Base-by-base conservation (phyloP, 2,888 invertebrate species). In the Tricholauxania praeusta region DNA sequence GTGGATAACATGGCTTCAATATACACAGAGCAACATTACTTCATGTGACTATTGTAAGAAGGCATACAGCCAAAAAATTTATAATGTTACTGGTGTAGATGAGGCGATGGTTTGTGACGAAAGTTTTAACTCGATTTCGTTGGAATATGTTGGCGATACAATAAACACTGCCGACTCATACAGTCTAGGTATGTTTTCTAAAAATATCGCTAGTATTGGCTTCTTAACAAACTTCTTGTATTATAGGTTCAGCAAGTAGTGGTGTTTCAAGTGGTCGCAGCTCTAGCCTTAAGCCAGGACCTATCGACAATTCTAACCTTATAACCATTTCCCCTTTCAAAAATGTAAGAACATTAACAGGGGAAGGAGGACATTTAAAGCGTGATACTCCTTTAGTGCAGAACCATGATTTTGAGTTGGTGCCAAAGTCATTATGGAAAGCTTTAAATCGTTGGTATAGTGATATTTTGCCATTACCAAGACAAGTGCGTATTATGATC, bases 341-440 rank as follows among this genome's bases (percentile, higher is more conserved):
- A 88, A 93, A 89, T 89, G 91, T 93, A 22, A 90, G 91, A 59
- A 93, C 94, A 1, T 88, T 96, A 77, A 97, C 96, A 3, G 95
- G 95, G 69, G 97, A 97, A 89, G 96, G 96, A 76, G 96, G 96
- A 0, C 91, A 93, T 81, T 88, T 97, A 75, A 93, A 93, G 77
- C 89, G 91, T 53, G 93, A 93, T 86, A 90, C 91, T 39, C 91
- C 93, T 53, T 88, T 96, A 73, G 90, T 91, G n/a, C 92, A 94
- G 83, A 93, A 92, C 78, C 89, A 93, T 73, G 96, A 97, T 89
- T 97, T 95, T 88, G 94, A 95, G 88, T 89, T 96, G 63, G 90
- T 96, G 66, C 96, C 96, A 1, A 95, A 95, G 82, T 92, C 94
- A 60, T 88, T 96, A 78, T 97, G 96, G 96, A 92, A 94, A 76